Evolutionary conservation across 2,888 invertebrate species (phyloP).

Genomic region (Taphrorychus bicolor): DNA sequence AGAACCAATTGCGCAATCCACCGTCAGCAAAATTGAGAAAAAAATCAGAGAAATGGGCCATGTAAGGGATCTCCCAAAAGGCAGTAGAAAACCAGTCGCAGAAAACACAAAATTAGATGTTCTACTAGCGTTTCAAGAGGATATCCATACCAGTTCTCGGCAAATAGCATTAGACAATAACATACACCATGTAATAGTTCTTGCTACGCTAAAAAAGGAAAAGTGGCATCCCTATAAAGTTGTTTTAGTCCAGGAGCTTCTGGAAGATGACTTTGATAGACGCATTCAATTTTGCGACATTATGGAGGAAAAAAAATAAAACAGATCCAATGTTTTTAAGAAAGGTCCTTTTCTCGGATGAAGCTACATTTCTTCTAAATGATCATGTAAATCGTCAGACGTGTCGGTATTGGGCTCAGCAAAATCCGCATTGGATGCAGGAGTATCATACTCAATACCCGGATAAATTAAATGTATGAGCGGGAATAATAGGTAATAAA

Average conservation of each 20-base stretch:
- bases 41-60: not conserved
- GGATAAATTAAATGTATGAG: not conserved
- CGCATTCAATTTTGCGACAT: not conserved
- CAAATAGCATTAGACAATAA: not conserved
- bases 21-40: not conserved
- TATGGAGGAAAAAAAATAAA: not conserved
- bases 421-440: not conserved
- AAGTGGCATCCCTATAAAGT: not conserved
- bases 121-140: not conserved
- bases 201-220: not conserved
- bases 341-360: not conserved
- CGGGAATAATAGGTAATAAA: not conserved
- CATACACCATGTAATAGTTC: not conserved
- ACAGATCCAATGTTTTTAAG: not conserved
- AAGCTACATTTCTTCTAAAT: not conserved
- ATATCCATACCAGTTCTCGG: not conserved
- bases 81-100: not conserved
- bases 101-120: not conserved
- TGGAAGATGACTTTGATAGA: not conserved
- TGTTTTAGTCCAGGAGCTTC: not conserved
- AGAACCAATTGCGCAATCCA: not conserved
- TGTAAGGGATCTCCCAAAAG: not conserved
- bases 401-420: not conserved
- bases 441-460: not conserved
- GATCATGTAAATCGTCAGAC: not conserved